Evolutionary conservation across 2,888 invertebrate genomes (phyloP).

Genomic region (Scaptomyza cyrtandrae): DNA sequence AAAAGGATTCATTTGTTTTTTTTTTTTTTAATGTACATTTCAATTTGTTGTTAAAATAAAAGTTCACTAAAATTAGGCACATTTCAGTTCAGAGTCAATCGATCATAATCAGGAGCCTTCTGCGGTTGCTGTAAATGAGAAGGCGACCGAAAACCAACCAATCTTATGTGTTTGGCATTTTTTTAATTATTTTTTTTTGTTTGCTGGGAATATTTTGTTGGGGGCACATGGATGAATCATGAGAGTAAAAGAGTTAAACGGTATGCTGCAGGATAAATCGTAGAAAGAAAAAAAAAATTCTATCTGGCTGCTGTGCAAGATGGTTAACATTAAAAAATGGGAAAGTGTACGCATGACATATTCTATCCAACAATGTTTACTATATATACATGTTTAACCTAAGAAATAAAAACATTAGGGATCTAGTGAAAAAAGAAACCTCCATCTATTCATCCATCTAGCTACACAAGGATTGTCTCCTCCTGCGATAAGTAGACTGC

Average conservation of each 20-base stretch:
- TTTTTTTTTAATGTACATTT: slow-evolving; percentile 48
- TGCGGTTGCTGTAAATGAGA: slow-evolving; percentile 93
- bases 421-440: not conserved
- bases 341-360: slow-evolving; percentile 27
- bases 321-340: slow-evolving; percentile 37
- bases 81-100: slow-evolving; percentile 48
- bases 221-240: slow-evolving; percentile 55
- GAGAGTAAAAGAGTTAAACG: slow-evolving; percentile 48
- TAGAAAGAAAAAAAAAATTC: slow-evolving; percentile 22
- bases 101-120: slow-evolving; percentile 87
- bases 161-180: slow-evolving; percentile 56
- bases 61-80: slow-evolving; percentile 28
- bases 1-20: slow-evolving; percentile 21
- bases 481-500: not conserved
- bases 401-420: not conserved
- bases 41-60: slow-evolving; percentile 27
- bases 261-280: slow-evolving; percentile 46
- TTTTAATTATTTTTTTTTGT: not conserved
- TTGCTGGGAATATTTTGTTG: slow-evolving; percentile 31
- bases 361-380: slow-evolving; percentile 12
- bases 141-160: slow-evolving; percentile 88
- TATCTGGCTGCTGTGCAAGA: slow-evolving; percentile 45
- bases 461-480: slow-evolving; percentile 4
- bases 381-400: slow-evolving; percentile 4
- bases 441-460: slow-evolving; percentile 2